Evolutionary conservation across 2,888 invertebrate genomes (phyloP), one percentile per base, ranked within the genome.

Genomic region (Oxytorus armatus): DNA sequence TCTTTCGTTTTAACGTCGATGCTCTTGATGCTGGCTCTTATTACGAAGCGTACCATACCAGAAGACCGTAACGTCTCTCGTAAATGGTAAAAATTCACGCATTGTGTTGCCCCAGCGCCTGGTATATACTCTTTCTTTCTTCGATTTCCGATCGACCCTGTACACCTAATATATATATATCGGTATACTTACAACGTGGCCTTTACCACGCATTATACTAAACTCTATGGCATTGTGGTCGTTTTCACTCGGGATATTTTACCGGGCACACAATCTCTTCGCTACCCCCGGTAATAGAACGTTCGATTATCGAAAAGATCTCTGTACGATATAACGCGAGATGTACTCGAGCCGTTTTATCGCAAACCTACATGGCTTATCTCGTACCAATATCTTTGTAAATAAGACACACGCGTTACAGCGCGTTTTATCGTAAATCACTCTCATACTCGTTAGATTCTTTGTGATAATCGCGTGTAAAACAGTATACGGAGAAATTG

Each of bases 71-170:
- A 36, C 47, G n/a, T 23, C 21, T 14, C 53, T 18, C 33, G 16
- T 14, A n/a, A 49, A 39, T n/a, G 51, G 53, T 16, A 80, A 80
- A 80, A 80, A 77, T 80, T 63, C 72, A 80, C 80, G 80, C 80
- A 80, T 80, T 80, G 80, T 80, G 77, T 77, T 79, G 49, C 73
- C n/a, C n/a, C 77, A 77, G 80, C 80, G 80, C 77, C 77, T 79
- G 44, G n/a, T 23, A 61, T 53, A 16, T n/a, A n/a, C n/a, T n/a
- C n/a, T n/a, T n/a, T n/a, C 70, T 70, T 76, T 76, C 79, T 73
- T 80, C 77, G 80, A 80, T 80, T 80, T 77, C 68, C 80, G 61
- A 73, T 77, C 80, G 73, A 69, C n/a, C n/a, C n/a, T n/a, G n/a
- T n/a, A n/a, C 57, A 63, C 77, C 16, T 3, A 14, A 33, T 1